Conservation (phyloP, 2,113 vertebrate genomes). For the Bubalus kerabau region DNA sequence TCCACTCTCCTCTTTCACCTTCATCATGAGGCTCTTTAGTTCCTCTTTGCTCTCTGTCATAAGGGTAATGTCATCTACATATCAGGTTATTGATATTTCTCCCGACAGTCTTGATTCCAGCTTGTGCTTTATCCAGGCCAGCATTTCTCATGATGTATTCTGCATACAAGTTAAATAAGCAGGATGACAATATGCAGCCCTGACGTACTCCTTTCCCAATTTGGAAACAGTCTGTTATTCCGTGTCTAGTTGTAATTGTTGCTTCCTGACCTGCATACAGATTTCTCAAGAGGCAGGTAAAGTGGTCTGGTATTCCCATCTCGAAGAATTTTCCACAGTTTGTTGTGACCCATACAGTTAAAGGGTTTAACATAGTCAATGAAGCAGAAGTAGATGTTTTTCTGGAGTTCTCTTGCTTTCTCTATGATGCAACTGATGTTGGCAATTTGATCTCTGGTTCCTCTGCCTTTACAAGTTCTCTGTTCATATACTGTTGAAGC, state of each 20-base stretch:
- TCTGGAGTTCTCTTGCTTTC: neutral
- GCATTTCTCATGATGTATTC: neutral
- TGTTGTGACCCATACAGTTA: neutral
- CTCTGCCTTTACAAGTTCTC: neutral
- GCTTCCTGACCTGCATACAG: neutral
- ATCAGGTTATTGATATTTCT: neutral
- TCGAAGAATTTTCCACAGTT: neutral
- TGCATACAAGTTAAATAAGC: neutral
- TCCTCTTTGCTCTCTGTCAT: neutral
- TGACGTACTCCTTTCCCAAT: neutral
- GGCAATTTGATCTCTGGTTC: neutral
- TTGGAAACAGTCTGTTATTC: neutral
- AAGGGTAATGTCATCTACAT: neutral
- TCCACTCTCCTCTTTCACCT: neutral
- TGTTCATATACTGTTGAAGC: neutral
- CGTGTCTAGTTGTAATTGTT: neutral
- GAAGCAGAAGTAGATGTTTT: neutral
- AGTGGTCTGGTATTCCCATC: neutral
- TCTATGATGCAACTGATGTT: neutral
- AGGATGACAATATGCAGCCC: neutral
- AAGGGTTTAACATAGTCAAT: neutral
- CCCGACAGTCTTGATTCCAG: neutral
- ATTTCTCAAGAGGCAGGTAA: neutral
- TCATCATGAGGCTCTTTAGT: neutral
- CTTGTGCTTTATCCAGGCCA: neutral